phyloP scores from a whole-genome alignment of 2,797 vertebrate genomes.

The Falco berigora region DNA sequence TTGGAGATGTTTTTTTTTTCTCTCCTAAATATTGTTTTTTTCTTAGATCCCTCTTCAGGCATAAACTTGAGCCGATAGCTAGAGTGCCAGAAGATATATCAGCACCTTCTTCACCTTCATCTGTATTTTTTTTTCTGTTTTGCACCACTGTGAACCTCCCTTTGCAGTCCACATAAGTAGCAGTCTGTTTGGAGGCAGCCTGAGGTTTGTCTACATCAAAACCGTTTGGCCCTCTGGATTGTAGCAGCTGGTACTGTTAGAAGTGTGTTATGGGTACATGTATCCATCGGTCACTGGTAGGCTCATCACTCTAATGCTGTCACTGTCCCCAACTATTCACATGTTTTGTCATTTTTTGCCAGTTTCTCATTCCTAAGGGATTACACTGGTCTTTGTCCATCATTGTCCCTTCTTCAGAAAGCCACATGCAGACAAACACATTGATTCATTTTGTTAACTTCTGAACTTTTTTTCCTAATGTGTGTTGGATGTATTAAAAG shows the following conservation, averaged over 20 bases:
- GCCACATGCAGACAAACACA: not conserved
- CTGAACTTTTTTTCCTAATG: not conserved
- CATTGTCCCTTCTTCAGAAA: not conserved
- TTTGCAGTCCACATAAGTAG: not conserved
- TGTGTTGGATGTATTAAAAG: not conserved
- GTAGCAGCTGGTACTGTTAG: not conserved
- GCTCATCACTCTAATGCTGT: not conserved
- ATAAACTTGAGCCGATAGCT: not conserved
- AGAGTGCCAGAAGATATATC: not conserved
- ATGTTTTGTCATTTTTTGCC: not conserved
- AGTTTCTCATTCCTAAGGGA: slow-evolving; percentile 18
- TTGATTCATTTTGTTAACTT: slow-evolving; percentile 2
- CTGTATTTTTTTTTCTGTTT: not conserved
- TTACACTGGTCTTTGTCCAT: not conserved
- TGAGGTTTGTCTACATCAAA: not conserved
- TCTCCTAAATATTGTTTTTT: not conserved
- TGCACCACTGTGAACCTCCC: not conserved
- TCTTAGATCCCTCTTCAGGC: not conserved
- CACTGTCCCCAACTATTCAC: not conserved
- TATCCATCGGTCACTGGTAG: not conserved
- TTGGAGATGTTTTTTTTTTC: not conserved
- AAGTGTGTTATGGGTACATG: not conserved
- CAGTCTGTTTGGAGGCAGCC: not conserved
- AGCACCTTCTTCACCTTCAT: not conserved
- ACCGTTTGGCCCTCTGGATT: not conserved